Conservation (phyloP, 2,888 invertebrate genomes). For the Unio delphinus region DNA sequence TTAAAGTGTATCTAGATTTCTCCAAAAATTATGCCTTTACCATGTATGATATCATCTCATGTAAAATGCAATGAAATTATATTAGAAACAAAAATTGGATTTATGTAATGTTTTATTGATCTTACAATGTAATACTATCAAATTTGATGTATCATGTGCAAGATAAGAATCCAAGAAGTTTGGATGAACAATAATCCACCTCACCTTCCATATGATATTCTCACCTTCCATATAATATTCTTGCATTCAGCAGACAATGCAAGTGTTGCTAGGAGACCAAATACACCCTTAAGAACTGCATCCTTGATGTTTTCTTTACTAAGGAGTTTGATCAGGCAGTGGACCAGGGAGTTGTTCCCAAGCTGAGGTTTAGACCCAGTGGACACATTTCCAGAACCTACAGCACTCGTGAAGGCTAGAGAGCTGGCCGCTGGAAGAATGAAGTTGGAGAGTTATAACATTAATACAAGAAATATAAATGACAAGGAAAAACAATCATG, state of each 20-base stretch:
- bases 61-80: too few relatives aligned
- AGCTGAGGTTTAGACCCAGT: conserved; percentile 31
- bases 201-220: conserved; percentile 67
- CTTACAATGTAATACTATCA: too few relatives aligned
- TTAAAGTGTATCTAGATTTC: too few relatives aligned
- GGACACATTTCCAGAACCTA: conserved; percentile 10
- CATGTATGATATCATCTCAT: too few relatives aligned
- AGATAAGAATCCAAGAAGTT: too few relatives aligned
- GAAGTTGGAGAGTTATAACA: not conserved
- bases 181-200: not conserved
- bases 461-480: not conserved
- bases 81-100: too few relatives aligned
- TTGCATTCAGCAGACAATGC: conserved; percentile 63
- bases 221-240: conserved; percentile 55
- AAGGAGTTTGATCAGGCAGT: conserved; percentile 59
- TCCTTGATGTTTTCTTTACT: conserved; percentile 42
- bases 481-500: too few relatives aligned
- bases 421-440: conserved; percentile 53
- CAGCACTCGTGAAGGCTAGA: conserved; percentile 43
- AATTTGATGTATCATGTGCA: too few relatives aligned
- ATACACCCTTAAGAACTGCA: conserved; percentile 43
- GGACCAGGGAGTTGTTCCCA: conserved; percentile 63
- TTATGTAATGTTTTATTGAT: too few relatives aligned
- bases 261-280: conserved; percentile 58
- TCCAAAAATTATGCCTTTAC: too few relatives aligned